Evolutionary conservation across 2,888 invertebrate species (phyloP).

Genomic region (Drosophila barbarae): DNA sequence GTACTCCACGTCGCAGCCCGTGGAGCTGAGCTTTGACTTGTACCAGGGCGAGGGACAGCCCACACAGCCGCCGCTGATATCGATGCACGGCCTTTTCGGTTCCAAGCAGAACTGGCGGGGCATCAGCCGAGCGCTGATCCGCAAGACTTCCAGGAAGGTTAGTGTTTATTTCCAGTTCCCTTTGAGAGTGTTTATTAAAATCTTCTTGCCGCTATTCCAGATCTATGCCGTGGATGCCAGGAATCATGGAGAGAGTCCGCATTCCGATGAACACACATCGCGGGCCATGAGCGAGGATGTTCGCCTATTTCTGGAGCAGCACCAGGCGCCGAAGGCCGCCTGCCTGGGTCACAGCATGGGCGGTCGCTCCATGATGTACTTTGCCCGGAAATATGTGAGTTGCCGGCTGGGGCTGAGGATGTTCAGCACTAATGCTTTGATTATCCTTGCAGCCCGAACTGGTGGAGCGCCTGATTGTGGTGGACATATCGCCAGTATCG

Average conservation of each 20-base stretch:
- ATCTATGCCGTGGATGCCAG: slow-evolving; percentile 88
- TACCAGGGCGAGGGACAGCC: slow-evolving; percentile 81
- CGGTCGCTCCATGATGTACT: slow-evolving; percentile 93
- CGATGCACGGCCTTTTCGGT: slow-evolving; percentile 93
- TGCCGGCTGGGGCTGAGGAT: neutral
- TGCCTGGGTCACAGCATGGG: slow-evolving; percentile 97
- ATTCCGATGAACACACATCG: slow-evolving; percentile 87
- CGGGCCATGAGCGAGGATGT: slow-evolving; percentile 88
- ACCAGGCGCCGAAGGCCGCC: slow-evolving; percentile 79
- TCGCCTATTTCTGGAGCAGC: slow-evolving; percentile 82
- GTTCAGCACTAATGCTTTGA: neutral
- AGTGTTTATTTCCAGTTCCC: neutral
- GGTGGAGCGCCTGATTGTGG: slow-evolving; percentile 85
- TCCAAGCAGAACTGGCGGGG: slow-evolving; percentile 93
- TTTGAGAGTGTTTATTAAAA: neutral
- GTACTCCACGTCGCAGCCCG: slow-evolving; percentile 69
- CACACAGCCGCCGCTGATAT: slow-evolving; percentile 84
- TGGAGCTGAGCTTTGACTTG: slow-evolving; percentile 85
- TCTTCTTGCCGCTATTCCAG: slow-evolving; percentile 32
- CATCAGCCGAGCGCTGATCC: slow-evolving; percentile 85
- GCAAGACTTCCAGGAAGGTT: slow-evolving; percentile 82
- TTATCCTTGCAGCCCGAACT: slow-evolving; percentile 81
- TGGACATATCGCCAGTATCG: slow-evolving; percentile 86
- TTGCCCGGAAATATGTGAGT: slow-evolving; percentile 86
- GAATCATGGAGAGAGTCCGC: slow-evolving; percentile 97